phyloP scores from a whole-genome alignment of 2,797 vertebrate species.

The Lemur catta region DNA sequence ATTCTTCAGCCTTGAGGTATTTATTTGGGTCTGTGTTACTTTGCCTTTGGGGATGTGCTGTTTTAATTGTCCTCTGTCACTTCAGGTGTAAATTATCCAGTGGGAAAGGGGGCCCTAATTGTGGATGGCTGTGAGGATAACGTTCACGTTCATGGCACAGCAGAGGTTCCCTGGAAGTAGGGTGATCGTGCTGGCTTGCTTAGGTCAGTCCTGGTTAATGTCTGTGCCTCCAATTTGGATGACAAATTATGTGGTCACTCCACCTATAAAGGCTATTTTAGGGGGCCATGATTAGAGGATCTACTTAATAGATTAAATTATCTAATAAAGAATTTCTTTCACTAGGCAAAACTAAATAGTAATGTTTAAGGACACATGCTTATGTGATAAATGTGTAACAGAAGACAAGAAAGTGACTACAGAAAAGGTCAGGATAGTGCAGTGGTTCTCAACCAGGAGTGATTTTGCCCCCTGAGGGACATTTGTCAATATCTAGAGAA shows the following conservation, averaged over 20 bases:
- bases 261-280: background rate
- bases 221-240: background rate
- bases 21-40: slow-evolving; percentile 14
- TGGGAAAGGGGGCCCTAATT: background rate
- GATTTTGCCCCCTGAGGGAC: background rate
- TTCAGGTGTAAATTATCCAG: background rate
- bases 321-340: background rate
- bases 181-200: background rate
- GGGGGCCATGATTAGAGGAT: background rate
- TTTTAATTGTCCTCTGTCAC: slow-evolving; percentile 38
- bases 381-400: background rate
- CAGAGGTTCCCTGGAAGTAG: background rate
- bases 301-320: background rate
- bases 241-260: background rate
- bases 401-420: background rate
- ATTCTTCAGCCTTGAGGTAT: background rate
- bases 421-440: background rate
- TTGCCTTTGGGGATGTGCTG: background rate
- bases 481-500: background rate
- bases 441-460: background rate
- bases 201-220: background rate
- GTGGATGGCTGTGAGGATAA: background rate
- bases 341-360: background rate
- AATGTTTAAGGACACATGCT: background rate
- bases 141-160: background rate